Conservation (phyloP, 2,113 vertebrate species). For the Ranitomeya variabilis region DNA sequence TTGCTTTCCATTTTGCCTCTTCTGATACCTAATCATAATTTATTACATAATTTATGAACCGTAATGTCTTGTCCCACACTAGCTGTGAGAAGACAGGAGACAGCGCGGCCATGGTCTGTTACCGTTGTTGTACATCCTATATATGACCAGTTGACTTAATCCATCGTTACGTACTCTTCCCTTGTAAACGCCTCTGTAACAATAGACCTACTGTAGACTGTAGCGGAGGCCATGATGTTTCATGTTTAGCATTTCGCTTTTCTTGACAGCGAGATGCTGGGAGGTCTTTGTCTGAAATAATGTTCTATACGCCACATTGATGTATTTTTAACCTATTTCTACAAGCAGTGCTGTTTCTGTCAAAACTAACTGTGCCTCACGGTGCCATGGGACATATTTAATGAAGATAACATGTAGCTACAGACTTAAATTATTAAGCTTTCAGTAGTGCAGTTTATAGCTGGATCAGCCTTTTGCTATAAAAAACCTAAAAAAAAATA, state of each 20-base stretch:
- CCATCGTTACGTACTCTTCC: not conserved
- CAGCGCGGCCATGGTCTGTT: not conserved
- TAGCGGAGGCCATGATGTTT: not conserved
- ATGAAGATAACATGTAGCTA: slow-evolving; percentile 9
- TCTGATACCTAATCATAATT: not conserved
- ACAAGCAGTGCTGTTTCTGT: not conserved
- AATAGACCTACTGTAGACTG: not conserved
- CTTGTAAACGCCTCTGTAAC: not conserved
- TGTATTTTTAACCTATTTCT: slow-evolving; percentile 35
- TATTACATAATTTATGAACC: not conserved
- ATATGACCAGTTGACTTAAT: slow-evolving; percentile 4
- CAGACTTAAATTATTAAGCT: slow-evolving; percentile 31
- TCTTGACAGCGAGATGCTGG: slow-evolving; percentile 17
- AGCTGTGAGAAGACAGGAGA: not conserved
- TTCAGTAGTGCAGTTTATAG: not conserved
- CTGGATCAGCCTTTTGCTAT: not conserved
- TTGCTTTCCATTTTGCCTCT: not conserved
- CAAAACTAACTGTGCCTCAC: slow-evolving; percentile 20
- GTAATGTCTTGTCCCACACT: not conserved
- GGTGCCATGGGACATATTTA: slow-evolving; percentile 16
- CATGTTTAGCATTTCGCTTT: slow-evolving; percentile 11
- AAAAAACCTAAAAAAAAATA: not conserved
- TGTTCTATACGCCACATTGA: slow-evolving; percentile 32
- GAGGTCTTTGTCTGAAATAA: slow-evolving; percentile 33
- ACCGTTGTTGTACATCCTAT: not conserved